phyloP scores from a whole-genome alignment of 2,797 vertebrate species.

The Spondyliosoma cantharus region DNA sequence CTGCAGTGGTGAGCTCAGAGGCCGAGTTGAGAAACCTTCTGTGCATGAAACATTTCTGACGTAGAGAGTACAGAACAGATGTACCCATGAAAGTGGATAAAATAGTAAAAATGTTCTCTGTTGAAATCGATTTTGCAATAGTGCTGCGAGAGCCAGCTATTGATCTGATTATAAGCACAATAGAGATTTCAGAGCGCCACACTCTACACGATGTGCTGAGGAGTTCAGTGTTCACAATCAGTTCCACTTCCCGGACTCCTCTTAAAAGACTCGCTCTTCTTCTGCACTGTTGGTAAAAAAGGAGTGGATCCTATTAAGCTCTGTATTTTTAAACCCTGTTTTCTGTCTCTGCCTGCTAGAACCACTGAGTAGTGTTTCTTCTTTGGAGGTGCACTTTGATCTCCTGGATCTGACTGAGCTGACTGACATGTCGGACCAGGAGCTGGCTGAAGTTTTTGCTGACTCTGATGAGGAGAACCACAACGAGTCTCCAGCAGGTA shows the following conservation, averaged over 20 bases:
- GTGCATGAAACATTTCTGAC: conserved; percentile 23
- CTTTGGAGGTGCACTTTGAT: conserved; percentile 98
- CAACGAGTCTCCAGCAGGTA: conserved; percentile 89
- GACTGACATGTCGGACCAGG: conserved; percentile 98
- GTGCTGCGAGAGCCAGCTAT: conserved; percentile 27
- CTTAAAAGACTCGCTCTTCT: conserved; percentile 17
- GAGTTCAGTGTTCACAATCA: conserved; percentile 37
- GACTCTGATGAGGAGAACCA: conserved; percentile 96
- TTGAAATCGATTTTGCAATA: conserved; percentile 36
- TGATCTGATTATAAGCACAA: conserved; percentile 48
- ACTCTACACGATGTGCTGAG: neutral
- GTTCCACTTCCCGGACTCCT: conserved; percentile 7
- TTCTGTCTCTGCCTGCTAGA: conserved; percentile 80
- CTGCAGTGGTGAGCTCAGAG: neutral
- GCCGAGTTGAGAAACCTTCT: neutral
- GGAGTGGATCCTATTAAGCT: neutral
- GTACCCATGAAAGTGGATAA: conserved; percentile 29
- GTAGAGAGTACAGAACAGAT: conserved; percentile 2
- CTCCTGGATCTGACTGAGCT: conserved; percentile 96
- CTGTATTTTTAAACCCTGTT: neutral
- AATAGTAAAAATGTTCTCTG: conserved; percentile 10
- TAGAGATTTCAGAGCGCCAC: conserved; percentile 14
- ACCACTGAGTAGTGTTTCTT: conserved; percentile 97
- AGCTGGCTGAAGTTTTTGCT: conserved; percentile 95
- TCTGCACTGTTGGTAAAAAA: conserved; percentile 30